Base-by-base conservation (phyloP, 2,797 vertebrate species). In the Tauraco hartlaubi region DNA sequence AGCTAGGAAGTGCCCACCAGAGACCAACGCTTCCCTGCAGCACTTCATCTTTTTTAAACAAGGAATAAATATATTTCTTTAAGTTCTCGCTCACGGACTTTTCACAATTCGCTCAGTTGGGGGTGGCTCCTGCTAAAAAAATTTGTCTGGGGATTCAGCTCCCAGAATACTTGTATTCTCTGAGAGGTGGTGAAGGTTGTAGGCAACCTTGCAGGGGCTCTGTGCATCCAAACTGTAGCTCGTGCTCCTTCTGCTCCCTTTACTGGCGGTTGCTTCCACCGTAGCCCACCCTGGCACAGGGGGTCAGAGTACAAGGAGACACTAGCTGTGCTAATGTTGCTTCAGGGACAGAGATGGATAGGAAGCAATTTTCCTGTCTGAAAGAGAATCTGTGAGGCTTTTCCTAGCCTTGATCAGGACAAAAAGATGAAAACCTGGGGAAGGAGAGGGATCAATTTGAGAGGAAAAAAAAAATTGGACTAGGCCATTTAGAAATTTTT, bases 11-110 rank as follows among this genome's bases (percentile, higher is more conserved):
- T 83, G 72, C 68, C 64, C 91, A 74, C 72, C 14, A 17, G 78
- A 93, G 87, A 95, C 78, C 31, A 68, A 31, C 5, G 1, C 33
- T 78, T 94, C 72, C 78, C 61, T 80, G 64, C 39, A 85, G 61
- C 63, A 58, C 64, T 90, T 69, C 14, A 71, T 92, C 88, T 80
- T 85, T 72, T 74, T 88, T 46, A 84, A 94, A 88, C 61, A 68
- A 88, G 61, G 54, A 41, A 83, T 88, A 87, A 91, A 85, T 59
- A 63, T 21, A 56, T 80, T 92, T 76, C 20, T 83, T 52, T 33
- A 74, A 49, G 33, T 62, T 84, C 56, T 74, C 0, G 0, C 75
- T 91, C 49, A 13, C 0, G 5, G 29, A 33, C 43, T 73, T 76
- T 76, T 71, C 56, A 46, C 68, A 69, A 67, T 85, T 81, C 31